Evolutionary conservation across 1,140 invertebrate genomes (phyloP), one percentile per base, ranked within the genome.

Genomic region (Brachystomella parvula): DNA sequence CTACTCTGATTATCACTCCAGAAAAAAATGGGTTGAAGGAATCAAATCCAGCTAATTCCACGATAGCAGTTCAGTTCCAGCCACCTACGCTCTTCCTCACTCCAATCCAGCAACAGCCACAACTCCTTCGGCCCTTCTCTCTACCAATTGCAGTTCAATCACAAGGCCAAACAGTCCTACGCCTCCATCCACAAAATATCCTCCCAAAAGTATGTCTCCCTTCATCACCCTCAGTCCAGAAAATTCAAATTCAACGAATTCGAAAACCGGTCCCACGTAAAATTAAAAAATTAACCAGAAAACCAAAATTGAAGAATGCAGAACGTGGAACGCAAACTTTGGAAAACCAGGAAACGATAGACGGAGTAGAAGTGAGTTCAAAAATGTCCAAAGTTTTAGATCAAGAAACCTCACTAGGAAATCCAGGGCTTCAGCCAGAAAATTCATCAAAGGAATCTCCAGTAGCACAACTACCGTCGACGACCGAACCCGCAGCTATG

Each of bases 161-260:
- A 9, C 58, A 60, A 32, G 6, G 9, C 9, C 21, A 60, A 19
- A 9, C 31, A 30, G 6, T 60, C 26, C 6, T 19, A 32, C 21
- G 58, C 9, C 21, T 30, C 24, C 58, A 60, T 30, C 29, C 29
- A 6, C 58, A 60, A 6, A 15, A 6, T 9, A 60, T 60, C 31
- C 29, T 60, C 24, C 30, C 58, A 9, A 60, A 60, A 60, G 30
- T 60, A 9, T 9, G 9, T 9, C 6, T 60, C 31, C 58, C 58
- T 31, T 28, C 12, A 6, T 28, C n/a, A n/a, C n/a, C 6, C 12
- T 12, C 47, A n/a, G 47, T 67, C 28, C 65, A 63, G 59, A 67
- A 67, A 32, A 67, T 67, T 17, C 60, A 60, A 3, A 67, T 67
- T 26, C 21, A 49, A 26, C 31, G 47, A 15, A 62, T 67, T 24